A percentile compares a stretch with the other conserved stretches of the same genome.
phyloP scores from a whole-genome alignment of 1,140 invertebrate species.

The Aphaenogaster rudis region DNA sequence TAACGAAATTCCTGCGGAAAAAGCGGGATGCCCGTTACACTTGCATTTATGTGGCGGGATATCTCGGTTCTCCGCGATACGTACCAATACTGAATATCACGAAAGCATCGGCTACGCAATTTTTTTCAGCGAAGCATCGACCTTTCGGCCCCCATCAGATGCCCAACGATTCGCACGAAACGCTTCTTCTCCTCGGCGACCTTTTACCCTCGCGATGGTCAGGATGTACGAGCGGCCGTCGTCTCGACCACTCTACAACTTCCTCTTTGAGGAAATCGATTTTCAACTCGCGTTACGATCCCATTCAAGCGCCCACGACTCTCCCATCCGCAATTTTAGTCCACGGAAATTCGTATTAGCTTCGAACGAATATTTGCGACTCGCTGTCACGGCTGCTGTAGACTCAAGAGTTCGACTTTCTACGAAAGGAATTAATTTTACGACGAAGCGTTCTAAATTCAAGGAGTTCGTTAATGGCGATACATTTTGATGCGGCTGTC shows the following conservation, averaged over 20 bases:
- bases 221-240: constrained; percentile 9
- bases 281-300: constrained; percentile 44
- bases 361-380: not conserved
- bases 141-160: constrained; percentile 15
- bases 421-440: constrained; percentile 1
- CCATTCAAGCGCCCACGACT: constrained; percentile 24
- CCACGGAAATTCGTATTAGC: constrained; percentile 20
- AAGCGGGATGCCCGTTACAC: not conserved
- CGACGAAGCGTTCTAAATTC: not conserved
- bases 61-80: not conserved
- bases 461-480: not conserved
- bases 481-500: not conserved
- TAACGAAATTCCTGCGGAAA: constrained; percentile 70
- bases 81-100: not conserved
- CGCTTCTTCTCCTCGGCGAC: constrained; percentile 1
- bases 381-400: no score
- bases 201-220: constrained; percentile 35
- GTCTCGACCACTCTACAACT: not conserved
- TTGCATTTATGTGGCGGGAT: not conserved
- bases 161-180: constrained; percentile 28
- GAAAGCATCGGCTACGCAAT: not conserved
- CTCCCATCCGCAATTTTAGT: constrained; percentile 36
- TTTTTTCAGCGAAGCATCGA: constrained; percentile 32
- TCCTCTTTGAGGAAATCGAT: constrained; percentile 54
- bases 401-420: not conserved